Conservation (phyloP, 1,140 invertebrate genomes). For the Bombus superbus region DNA sequence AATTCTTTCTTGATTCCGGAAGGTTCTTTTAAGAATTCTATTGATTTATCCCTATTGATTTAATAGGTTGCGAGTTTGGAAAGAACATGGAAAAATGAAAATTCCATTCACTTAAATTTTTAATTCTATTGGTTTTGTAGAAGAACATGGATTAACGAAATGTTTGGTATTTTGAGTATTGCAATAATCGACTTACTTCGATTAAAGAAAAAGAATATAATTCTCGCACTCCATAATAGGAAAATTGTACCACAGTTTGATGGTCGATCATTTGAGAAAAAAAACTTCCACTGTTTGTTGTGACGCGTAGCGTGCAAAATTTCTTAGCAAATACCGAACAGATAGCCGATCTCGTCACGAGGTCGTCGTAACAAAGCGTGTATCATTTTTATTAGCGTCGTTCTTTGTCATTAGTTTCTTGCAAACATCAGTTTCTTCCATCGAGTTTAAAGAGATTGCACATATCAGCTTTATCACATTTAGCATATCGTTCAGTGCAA, state of each 20-base stretch:
- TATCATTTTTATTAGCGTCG: slow-evolving; percentile 15
- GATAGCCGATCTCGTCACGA: slow-evolving; percentile 25
- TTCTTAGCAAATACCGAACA: slow-evolving; percentile 10
- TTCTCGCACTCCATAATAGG: neutral
- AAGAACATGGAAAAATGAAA: too few species aligned
- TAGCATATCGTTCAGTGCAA: neutral
- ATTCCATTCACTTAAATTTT: too few species aligned
- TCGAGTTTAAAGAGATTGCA: neutral
- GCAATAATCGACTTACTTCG: too few species aligned
- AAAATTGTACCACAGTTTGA: neutral
- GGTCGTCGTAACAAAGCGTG: neutral
- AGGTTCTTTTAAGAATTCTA: too few species aligned
- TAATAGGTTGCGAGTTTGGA: too few species aligned
- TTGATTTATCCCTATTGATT: too few species aligned
- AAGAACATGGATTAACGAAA: too few species aligned
- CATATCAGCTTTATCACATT: neutral
- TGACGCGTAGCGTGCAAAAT: slow-evolving; percentile 11
- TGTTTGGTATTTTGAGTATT: too few species aligned
- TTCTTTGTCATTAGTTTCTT: neutral
- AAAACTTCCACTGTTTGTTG: slow-evolving; percentile 32
- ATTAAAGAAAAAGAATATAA: too few species aligned
- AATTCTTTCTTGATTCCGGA: too few species aligned
- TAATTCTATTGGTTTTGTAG: too few species aligned
- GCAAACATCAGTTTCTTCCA: neutral
- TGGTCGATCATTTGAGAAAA: neutral